Percentiles rank a stretch among this genome's conserved stretches.
phyloP scores from a whole-genome alignment of 2,113 vertebrate genomes.

The Strix uralensis region DNA sequence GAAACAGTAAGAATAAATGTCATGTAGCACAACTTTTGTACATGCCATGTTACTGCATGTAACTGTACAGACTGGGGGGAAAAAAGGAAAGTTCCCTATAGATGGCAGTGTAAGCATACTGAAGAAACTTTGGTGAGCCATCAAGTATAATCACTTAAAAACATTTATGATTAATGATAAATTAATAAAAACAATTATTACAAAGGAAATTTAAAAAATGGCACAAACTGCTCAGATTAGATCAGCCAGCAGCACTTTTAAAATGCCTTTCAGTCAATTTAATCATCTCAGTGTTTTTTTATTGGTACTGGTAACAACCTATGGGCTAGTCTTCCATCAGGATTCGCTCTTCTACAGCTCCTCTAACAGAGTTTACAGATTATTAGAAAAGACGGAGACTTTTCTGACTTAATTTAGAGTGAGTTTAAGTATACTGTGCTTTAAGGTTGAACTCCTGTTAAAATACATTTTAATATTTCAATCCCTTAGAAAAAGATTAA shows the following conservation, averaged over 20 bases:
- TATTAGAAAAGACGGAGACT: background rate
- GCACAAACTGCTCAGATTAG: background rate
- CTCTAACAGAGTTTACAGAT: background rate
- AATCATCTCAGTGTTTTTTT: background rate
- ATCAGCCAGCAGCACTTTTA: conserved; percentile 3
- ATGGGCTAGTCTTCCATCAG: background rate
- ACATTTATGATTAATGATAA: background rate
- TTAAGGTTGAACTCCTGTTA: background rate
- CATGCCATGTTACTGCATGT: too few species aligned
- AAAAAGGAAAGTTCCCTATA: background rate
- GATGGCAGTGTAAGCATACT: conserved; percentile 44
- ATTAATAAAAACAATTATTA: conserved; percentile 41
- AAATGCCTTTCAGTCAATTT: conserved; percentile 2
- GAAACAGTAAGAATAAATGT: background rate
- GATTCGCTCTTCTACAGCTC: background rate
- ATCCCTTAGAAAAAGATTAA: background rate
- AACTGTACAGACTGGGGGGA: background rate
- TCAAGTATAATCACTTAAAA: background rate
- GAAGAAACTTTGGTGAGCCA: background rate
- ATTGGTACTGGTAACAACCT: background rate
- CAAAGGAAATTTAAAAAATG: background rate
- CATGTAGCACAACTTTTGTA: background rate
- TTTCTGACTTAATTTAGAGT: background rate
- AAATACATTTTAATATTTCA: background rate
- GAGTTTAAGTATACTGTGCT: background rate